phyloP scores from a whole-genome alignment of 2,888 invertebrate species.

The Branchellion lobata region DNA sequence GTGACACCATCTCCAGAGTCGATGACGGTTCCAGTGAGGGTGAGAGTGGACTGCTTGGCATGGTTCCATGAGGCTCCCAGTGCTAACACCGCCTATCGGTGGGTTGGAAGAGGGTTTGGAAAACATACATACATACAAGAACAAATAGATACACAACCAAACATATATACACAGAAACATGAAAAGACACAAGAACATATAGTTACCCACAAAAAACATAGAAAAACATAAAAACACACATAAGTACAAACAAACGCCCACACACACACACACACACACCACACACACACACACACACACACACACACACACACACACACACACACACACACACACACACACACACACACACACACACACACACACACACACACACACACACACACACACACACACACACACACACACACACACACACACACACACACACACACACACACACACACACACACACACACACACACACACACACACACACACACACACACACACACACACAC shows the following conservation, averaged over 20 bases:
- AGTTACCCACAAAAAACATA: too few species aligned
- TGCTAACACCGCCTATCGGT: conserved; percentile 80
- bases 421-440: too few species aligned
- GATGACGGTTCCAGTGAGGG: conserved; percentile 93
- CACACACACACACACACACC: conserved; percentile 24
- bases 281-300: conserved; percentile 12
- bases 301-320: conserved; percentile 32
- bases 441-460: too few species aligned
- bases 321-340: conserved; percentile 28
- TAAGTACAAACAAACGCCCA: too few species aligned
- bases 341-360: conserved; percentile 33
- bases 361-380: conserved; percentile 32
- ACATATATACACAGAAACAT: neutral
- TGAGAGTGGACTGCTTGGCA: conserved; percentile 81
- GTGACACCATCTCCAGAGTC: conserved; percentile 99
- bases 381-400: conserved; percentile 25
- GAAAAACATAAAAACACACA: too few species aligned
- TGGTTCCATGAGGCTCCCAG: conserved; percentile 97
- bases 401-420: too few species aligned
- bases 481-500: too few species aligned
- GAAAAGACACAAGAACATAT: too few species aligned
- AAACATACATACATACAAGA: neutral
- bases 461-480: too few species aligned
- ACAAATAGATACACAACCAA: too few species aligned
- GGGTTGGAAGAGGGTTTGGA: conserved; percentile 20